Conservation (phyloP, 2,888 invertebrate species). For the Epistrophella euchroma region DNA sequence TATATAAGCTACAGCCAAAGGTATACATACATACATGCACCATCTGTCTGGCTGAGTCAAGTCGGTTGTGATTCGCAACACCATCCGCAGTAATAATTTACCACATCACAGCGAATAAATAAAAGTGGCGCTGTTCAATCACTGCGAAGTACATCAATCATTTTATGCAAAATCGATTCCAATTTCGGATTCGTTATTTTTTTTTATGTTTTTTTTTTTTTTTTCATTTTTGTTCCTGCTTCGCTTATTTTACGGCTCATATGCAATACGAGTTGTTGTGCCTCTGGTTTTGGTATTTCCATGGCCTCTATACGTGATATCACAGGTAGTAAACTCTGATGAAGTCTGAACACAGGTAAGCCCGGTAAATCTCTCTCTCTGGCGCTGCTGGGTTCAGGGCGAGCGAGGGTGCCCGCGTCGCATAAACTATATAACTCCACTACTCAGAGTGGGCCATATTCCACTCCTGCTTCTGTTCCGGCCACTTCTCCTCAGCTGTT, state of each 20-base stretch:
- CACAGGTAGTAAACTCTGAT: background rate
- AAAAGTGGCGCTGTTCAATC: conserved; percentile 77
- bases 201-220: background rate
- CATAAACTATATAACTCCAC: conserved; percentile 64
- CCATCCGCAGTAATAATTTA: conserved; percentile 74
- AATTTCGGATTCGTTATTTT: conserved; percentile 59
- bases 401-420: conserved; percentile 54
- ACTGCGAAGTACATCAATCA: conserved; percentile 77
- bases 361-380: conserved; percentile 44
- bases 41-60: conserved; percentile 59
- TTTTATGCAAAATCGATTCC: conserved; percentile 77
- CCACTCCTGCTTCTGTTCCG: conserved; percentile 14
- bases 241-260: conserved; percentile 39
- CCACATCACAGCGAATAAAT: conserved; percentile 72
- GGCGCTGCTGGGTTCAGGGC: conserved; percentile 48
- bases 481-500: conserved; percentile 14
- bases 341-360: conserved; percentile 62
- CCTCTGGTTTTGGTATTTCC: conserved; percentile 69
- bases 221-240: conserved; percentile 39
- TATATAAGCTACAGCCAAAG: background rate
- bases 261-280: conserved; percentile 18
- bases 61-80: conserved; percentile 64
- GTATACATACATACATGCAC: background rate
- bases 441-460: conserved; percentile 42
- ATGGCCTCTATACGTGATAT: conserved; percentile 73